These are phyloP conservation scores for Rafetus swinhoei DNA, from an alignment of 2,113 vertebrate species.

Conservation along the genomic window DNA sequence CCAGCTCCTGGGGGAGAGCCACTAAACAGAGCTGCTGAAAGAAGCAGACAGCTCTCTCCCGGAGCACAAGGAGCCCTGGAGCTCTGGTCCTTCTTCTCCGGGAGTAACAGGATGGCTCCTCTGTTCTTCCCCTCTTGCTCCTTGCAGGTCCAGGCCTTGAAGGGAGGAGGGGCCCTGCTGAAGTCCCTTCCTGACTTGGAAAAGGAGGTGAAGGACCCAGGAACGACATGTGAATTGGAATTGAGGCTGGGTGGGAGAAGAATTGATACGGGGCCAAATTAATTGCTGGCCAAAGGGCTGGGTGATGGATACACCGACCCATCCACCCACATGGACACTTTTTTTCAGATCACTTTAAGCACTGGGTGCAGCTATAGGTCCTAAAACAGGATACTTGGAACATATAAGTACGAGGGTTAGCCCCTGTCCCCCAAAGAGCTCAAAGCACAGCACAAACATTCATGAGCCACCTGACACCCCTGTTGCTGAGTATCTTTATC, in stretches of 20 bases:
- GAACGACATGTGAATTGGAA: not conserved
- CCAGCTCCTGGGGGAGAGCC: not conserved
- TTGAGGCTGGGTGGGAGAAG: not conserved
- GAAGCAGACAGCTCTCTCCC: too few species aligned
- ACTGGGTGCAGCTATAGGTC: not conserved
- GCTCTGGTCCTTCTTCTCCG: too few species aligned
- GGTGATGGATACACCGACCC: not conserved
- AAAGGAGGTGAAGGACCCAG: not conserved
- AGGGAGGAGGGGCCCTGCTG: not conserved
- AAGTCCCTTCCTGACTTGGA: not conserved
- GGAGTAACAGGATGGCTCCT: not conserved
- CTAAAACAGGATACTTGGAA: not conserved
- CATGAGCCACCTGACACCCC: not conserved
- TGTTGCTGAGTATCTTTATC: not conserved
- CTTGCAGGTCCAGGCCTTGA: not conserved
- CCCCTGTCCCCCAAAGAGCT: not conserved
- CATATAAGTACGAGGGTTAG: not conserved
- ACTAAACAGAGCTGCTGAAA: too few species aligned
- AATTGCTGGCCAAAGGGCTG: not conserved
- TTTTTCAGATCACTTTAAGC: not conserved
- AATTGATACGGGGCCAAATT: not conserved
- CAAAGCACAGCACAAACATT: not conserved
- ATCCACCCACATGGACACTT: not conserved
- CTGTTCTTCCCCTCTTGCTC: not conserved
- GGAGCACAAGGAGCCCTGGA: too few species aligned